A percentile compares a stretch with the other conserved stretches of the same genome.
These are phyloP conservation scores for Decapterus maruadsi DNA, from an alignment of 2,797 vertebrate species.

Conservation along the genomic window DNA sequence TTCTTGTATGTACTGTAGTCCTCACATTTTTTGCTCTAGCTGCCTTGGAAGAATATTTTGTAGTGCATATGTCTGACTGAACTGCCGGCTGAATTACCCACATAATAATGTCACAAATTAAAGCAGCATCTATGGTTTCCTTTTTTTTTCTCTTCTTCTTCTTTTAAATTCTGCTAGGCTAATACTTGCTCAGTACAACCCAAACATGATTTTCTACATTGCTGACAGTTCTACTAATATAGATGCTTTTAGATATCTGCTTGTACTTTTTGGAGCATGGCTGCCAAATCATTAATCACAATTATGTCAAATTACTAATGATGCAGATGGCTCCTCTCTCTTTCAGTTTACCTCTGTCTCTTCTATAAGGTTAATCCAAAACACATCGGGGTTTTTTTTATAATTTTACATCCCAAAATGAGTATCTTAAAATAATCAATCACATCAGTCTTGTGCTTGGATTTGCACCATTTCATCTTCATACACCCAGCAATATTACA, in stretches of 20 bases:
- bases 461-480: background rate
- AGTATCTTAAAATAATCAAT: background rate
- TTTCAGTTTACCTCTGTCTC: too few species aligned
- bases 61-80: background rate
- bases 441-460: background rate
- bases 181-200: background rate
- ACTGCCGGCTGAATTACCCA: background rate
- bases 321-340: background rate
- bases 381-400: background rate
- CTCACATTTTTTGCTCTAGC: background rate
- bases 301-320: slow-evolving; percentile 20
- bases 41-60: background rate
- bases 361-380: too few species aligned
- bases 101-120: background rate
- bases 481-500: background rate
- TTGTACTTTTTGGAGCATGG: background rate
- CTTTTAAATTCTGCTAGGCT: background rate
- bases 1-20: background rate
- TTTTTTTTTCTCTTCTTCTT: background rate
- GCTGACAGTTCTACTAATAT: background rate
- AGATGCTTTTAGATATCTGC: background rate
- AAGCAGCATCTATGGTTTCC: background rate
- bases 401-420: background rate
- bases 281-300: background rate
- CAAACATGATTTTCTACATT: background rate